Evolutionary conservation across 2,797 vertebrate genomes (phyloP).

Genomic region (Lutjanus campechanus): DNA sequence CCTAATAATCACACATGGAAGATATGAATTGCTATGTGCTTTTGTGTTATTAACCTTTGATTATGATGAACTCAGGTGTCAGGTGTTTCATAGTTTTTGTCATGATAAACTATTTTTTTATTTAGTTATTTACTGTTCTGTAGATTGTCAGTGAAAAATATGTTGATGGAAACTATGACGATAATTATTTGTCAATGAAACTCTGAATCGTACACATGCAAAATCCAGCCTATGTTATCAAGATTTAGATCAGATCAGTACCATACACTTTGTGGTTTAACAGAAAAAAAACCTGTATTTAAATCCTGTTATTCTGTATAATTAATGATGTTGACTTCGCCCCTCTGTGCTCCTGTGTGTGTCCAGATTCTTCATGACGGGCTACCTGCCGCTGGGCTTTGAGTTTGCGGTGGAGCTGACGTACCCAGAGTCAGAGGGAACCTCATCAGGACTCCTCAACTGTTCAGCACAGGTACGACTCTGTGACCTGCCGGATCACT

Average conservation of each 20-base stretch:
- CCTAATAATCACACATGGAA: too few relatives aligned
- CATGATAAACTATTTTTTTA: too few relatives aligned
- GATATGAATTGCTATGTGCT: too few relatives aligned
- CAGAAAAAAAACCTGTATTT: background rate
- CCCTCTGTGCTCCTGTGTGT: background rate
- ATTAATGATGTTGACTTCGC: background rate
- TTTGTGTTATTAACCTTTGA: too few relatives aligned
- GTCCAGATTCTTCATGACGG: slow-evolving; percentile 96
- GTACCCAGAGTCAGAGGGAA: slow-evolving; percentile 96
- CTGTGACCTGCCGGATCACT: background rate
- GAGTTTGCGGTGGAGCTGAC: slow-evolving; percentile 97
- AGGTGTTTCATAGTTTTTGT: too few relatives aligned
- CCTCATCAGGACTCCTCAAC: slow-evolving; percentile 96
- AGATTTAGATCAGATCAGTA: background rate
- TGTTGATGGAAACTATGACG: too few relatives aligned
- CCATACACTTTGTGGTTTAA: background rate
- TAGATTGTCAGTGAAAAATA: too few relatives aligned
- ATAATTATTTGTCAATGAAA: too few relatives aligned
- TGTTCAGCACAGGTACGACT: slow-evolving; percentile 93
- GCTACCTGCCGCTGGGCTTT: slow-evolving; percentile 96
- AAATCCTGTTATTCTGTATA: background rate
- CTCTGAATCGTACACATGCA: background rate
- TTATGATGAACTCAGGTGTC: too few relatives aligned
- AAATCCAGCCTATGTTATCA: background rate
- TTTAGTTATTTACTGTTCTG: too few relatives aligned